A percentile compares a stretch with the other conserved stretches of the same genome.
phyloP scores from a whole-genome alignment of 2,113 vertebrate genomes.

The Colossoma macropomum region DNA sequence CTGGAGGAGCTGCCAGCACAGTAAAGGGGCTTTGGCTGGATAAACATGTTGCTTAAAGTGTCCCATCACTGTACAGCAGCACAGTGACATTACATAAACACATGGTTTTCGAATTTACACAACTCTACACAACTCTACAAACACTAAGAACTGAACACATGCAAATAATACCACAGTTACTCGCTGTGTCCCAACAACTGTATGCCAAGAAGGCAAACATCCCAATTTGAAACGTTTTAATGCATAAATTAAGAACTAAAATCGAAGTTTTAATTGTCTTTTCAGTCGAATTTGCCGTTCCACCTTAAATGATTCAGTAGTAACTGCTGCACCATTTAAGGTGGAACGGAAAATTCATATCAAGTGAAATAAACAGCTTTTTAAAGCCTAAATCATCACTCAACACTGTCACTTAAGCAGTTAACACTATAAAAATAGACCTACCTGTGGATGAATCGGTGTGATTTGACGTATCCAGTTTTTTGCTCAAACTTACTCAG shows the following conservation, averaged over 20 bases:
- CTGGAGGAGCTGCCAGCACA: background rate
- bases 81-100: background rate
- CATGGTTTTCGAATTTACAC: background rate
- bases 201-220: too few species aligned
- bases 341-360: too few species aligned
- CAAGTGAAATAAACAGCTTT: too few species aligned
- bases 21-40: slow-evolving; percentile 7
- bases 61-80: background rate
- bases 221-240: too few species aligned
- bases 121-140: background rate
- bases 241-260: background rate
- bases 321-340: too few species aligned
- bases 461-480: background rate
- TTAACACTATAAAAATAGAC: background rate
- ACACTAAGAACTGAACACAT: background rate
- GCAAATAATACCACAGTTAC: background rate
- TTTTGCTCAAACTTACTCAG: background rate
- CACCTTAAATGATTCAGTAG: too few species aligned
- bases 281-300: too few species aligned
- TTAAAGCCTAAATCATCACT: too few species aligned
- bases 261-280: background rate
- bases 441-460: background rate
- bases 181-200: background rate
- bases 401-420: too few species aligned
- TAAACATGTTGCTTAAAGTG: background rate